These are phyloP conservation scores for Lagopus muta DNA, from an alignment of 2,113 vertebrate genomes.

Conservation along the genomic window DNA sequence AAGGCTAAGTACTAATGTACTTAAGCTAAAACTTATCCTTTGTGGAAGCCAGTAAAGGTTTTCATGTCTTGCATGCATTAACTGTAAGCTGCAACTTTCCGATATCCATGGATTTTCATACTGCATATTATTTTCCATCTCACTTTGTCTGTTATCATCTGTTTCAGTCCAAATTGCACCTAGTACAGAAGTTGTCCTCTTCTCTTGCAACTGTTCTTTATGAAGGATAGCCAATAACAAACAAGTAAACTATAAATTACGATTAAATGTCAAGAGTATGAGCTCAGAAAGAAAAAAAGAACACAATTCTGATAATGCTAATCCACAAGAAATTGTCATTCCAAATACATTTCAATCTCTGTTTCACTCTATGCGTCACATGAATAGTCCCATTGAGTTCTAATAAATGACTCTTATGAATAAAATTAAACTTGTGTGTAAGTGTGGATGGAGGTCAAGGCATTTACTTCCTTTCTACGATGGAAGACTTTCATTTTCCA, in stretches of 20 bases:
- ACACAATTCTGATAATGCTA: background rate
- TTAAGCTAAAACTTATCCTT: background rate
- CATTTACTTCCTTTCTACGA: background rate
- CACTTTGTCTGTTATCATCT: background rate
- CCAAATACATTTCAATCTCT: background rate
- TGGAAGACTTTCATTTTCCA: background rate
- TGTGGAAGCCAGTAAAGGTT: background rate
- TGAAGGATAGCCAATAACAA: background rate
- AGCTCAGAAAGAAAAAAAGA: background rate
- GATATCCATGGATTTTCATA: background rate
- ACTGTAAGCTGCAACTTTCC: background rate
- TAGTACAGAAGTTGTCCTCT: background rate
- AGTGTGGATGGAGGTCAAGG: background rate
- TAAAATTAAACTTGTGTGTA: background rate
- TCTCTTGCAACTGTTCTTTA: background rate
- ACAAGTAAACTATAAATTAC: background rate
- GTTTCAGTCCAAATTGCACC: background rate
- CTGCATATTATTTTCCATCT: background rate
- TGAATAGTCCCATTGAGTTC: background rate
- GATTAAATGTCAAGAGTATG: background rate
- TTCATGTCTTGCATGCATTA: background rate
- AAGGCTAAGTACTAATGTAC: background rate
- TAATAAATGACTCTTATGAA: constrained; percentile 11
- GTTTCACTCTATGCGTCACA: background rate
- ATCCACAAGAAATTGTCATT: background rate